Evolutionary conservation across 2,888 invertebrate species (phyloP).

Genomic region (Odontocolon sp.): DNA sequence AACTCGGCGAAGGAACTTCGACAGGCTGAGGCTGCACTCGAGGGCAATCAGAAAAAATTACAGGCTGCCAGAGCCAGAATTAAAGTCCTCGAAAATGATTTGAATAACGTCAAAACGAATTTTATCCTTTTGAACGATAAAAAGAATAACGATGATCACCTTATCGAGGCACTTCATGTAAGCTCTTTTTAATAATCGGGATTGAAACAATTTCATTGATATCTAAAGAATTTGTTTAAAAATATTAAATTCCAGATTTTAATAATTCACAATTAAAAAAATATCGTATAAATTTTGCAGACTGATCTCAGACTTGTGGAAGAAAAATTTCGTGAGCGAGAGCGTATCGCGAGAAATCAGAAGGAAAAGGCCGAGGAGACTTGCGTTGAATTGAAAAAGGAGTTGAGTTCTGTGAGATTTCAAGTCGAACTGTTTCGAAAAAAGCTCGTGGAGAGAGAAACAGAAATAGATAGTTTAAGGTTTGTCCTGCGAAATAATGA

Average conservation of each 20-base stretch:
- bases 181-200: conserved; percentile 36
- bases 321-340: conserved; percentile 67
- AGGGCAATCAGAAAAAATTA: conserved; percentile 84
- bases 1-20: conserved; percentile 84
- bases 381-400: conserved; percentile 66
- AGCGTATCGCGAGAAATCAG: conserved; percentile 61
- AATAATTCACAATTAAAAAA: neutral
- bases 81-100: conserved; percentile 86
- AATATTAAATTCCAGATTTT: neutral
- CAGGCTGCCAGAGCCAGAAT: conserved; percentile 87
- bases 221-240: neutral
- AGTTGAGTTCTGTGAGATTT: conserved; percentile 67
- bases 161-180: conserved; percentile 85
- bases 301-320: conserved; percentile 68
- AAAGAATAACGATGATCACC: conserved; percentile 84
- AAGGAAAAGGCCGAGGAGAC: conserved; percentile 69
- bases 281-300: conserved; percentile 57
- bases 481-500: conserved; percentile 31
- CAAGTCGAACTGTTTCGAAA: conserved; percentile 70
- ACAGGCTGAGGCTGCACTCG: conserved; percentile 82
- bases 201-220: neutral
- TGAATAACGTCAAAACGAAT: conserved; percentile 83
- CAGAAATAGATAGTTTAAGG: conserved; percentile 73
- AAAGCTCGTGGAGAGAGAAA: conserved; percentile 74
- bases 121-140: conserved; percentile 85